phyloP scores from a whole-genome alignment of 37 sponge, comb jelly and placozoan species.

The Spongia lamella region DNA sequence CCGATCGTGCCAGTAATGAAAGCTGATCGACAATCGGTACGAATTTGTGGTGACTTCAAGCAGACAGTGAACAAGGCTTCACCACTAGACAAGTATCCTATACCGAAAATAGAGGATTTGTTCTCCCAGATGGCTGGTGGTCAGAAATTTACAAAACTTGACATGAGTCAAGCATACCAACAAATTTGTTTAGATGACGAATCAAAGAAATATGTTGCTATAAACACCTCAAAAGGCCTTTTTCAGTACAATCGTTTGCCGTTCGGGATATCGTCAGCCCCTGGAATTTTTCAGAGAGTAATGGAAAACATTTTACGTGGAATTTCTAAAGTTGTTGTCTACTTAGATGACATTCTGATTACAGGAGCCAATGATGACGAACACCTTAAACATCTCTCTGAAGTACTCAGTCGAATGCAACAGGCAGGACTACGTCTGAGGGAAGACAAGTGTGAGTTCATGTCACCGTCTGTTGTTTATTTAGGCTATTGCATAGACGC shows the following conservation, averaged over 20 bases:
- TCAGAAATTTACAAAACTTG: constrained; percentile 28
- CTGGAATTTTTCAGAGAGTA: constrained; percentile 24
- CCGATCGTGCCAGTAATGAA: constrained; percentile 50
- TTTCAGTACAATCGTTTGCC: constrained; percentile 24
- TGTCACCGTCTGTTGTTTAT: constrained; percentile 13
- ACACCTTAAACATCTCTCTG: neutral
- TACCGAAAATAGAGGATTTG: constrained; percentile 10
- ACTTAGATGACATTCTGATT: constrained; percentile 40
- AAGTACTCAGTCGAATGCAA: constrained; percentile 15
- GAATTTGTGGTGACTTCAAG: constrained; percentile 56
- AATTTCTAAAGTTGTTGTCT: constrained; percentile 24
- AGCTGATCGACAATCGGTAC: constrained; percentile 11
- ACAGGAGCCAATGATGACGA: constrained; percentile 14
- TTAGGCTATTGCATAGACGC: constrained; percentile 8
- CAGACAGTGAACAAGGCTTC: neutral
- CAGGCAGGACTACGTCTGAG: neutral
- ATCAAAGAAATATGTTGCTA: constrained; percentile 19
- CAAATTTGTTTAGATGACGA: constrained; percentile 17
- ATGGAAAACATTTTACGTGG: constrained; percentile 44
- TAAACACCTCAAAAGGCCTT: constrained; percentile 29
- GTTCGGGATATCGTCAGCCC: constrained; percentile 32
- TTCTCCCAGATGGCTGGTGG: constrained; percentile 1
- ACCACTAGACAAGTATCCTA: constrained; percentile 9
- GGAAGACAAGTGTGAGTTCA: constrained; percentile 17
- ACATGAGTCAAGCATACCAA: constrained; percentile 32